These are phyloP conservation scores for Panurus biarmicus DNA, from an alignment of 2,113 vertebrate species.

Conservation along the genomic window DNA sequence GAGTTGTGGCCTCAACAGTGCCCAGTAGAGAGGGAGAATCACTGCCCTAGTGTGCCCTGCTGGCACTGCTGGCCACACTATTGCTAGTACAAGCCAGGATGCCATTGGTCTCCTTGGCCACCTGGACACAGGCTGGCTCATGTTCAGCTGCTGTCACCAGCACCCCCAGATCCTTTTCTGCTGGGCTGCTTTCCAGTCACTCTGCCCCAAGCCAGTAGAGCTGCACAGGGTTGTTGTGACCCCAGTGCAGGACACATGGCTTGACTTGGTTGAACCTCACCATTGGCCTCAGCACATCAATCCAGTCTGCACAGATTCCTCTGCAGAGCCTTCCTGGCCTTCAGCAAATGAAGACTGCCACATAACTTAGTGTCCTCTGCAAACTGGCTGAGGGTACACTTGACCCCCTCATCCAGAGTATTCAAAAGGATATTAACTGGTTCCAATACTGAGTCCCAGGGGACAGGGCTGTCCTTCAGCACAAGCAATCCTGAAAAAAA, in stretches of 20 bases:
- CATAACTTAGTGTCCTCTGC: neutral
- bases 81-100: neutral
- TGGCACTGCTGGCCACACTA: neutral
- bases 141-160: neutral
- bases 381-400: neutral
- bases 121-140: neutral
- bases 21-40: neutral
- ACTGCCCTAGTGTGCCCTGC: too few species aligned
- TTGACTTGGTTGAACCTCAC: neutral
- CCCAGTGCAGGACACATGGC: neutral
- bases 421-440: neutral
- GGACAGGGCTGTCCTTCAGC: neutral
- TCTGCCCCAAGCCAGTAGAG: neutral
- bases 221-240: neutral
- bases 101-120: neutral
- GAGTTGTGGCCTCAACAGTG: neutral
- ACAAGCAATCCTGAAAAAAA: neutral
- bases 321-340: neutral
- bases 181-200: neutral
- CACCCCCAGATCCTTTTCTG: rapidly evolving
- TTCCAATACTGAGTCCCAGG: neutral
- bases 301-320: neutral
- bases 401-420: neutral
- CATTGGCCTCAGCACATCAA: neutral
- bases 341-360: neutral